A percentile compares a stretch with the other conserved stretches of the same genome.
Evolutionary conservation across 2,888 invertebrate genomes (phyloP).

Genomic region (Chrysolina americana): DNA sequence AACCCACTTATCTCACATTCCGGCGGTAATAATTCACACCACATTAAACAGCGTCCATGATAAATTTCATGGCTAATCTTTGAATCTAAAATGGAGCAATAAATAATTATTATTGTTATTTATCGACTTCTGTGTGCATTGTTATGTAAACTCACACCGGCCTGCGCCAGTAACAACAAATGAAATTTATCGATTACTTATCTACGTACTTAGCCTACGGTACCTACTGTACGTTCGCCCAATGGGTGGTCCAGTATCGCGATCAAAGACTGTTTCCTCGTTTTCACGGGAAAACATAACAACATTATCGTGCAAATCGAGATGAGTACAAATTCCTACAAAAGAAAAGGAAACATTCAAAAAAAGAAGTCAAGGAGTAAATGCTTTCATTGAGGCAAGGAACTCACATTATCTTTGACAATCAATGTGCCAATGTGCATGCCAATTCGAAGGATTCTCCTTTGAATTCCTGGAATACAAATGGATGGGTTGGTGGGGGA

Average conservation of each 20-base stretch:
- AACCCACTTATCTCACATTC: constrained; percentile 20
- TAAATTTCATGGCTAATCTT: constrained; percentile 30
- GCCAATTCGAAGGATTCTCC: too few relatives aligned
- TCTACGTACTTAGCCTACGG: background rate
- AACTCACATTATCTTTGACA: too few relatives aligned
- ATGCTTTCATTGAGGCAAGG: too few relatives aligned
- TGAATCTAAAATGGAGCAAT: constrained; percentile 22
- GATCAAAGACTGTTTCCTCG: too few relatives aligned
- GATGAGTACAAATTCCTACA: too few relatives aligned
- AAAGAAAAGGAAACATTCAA: too few relatives aligned
- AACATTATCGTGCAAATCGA: too few relatives aligned
- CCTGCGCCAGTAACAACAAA: background rate
- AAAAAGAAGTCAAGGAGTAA: too few relatives aligned
- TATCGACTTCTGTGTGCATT: constrained; percentile 22
- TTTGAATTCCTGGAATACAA: too few relatives aligned
- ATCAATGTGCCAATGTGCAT: too few relatives aligned
- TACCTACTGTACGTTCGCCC: background rate
- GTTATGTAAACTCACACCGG: constrained; percentile 14
- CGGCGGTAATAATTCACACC: constrained; percentile 18
- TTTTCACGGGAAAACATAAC: too few relatives aligned
- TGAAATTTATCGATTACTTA: background rate
- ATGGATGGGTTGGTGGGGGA: too few relatives aligned
- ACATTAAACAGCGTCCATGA: constrained; percentile 16
- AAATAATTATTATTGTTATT: constrained; percentile 25
- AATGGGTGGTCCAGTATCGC: background rate